These are phyloP conservation scores for Actenoides lindsayi DNA, from an alignment of 2,113 vertebrate genomes.

Conservation along the genomic window DNA sequence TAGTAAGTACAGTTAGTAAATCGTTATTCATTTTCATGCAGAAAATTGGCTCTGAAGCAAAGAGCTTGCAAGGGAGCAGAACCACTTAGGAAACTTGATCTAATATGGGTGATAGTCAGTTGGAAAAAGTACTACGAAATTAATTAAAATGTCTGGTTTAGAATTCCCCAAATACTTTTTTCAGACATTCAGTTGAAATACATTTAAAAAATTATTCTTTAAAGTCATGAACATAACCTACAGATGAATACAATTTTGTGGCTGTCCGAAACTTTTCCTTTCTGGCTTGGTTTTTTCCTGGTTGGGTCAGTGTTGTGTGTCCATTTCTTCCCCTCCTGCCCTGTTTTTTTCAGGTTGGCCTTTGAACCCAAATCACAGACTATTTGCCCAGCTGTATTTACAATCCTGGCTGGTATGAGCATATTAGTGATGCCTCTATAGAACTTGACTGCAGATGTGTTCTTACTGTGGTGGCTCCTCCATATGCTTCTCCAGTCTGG, in stretches of 20 bases:
- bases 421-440: not conserved
- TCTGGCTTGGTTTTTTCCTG: not conserved
- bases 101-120: not conserved
- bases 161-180: not conserved
- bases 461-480: not conserved
- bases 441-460: not conserved
- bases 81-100: not conserved
- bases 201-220: not conserved
- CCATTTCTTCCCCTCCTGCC: accelerated
- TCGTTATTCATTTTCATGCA: not conserved
- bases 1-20: not conserved
- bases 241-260: not conserved
- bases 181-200: not conserved
- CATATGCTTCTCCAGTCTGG: not conserved
- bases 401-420: not conserved
- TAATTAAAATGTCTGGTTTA: not conserved
- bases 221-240: not conserved
- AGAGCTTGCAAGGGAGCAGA: not conserved
- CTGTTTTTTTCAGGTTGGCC: not conserved
- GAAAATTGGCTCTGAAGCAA: not conserved
- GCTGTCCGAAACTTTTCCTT: not conserved
- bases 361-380: not conserved
- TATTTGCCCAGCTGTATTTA: not conserved
- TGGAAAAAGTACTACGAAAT: not conserved
- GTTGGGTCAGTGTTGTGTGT: not conserved